Evolutionary conservation across 2,113 vertebrate species (phyloP), one percentile per base, ranked within the genome.

Genomic region (Nothocercus julius): DNA sequence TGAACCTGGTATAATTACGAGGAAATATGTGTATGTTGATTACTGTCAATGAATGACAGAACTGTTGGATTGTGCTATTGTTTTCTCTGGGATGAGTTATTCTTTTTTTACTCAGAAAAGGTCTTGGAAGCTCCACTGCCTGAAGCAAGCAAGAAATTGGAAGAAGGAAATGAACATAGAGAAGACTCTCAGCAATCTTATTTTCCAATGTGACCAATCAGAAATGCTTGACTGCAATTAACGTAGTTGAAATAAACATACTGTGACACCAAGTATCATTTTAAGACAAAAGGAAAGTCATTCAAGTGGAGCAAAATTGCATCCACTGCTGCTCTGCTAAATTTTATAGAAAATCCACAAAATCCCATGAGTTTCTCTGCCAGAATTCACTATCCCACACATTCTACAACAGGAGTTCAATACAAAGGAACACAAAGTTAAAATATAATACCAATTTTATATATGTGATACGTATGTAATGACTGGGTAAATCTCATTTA

Each of bases 41-140:
- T 95, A 54, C 66, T 90, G 81, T 82, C 74, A 93, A 40, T 59
- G 79, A 90, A 54, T 45, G 85, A 69, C 47, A 82, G 87, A 86
- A 90, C 63, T 67, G 28, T 58, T 97, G 85, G 66, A 86, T 94
- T 49, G n/a, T 67, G n/a, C 64, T 88, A 53, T 79, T 90, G 27
- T 45, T 73, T 87, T 82, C 90, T 68, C 92, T 94, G 85, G 94
- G 92, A 95, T 82, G 40, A 96, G 66, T 93, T 95, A 76, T 92
- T 95, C 45, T 67, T 42, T 82, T 70, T 87, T 96, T 90, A 94
- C 94, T 93, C 77, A 84, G 82, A 79, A 0, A 1, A 24, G 24
- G 90, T 96, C 92, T 84, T 3, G 7, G 88, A 96, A 96, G 92
- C 82, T 82, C 3, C 1, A 75, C 92, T 93, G 83, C 93, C 86